Conservation (phyloP, 1,140 invertebrate species). For the Drosophila nigromelanica region DNA sequence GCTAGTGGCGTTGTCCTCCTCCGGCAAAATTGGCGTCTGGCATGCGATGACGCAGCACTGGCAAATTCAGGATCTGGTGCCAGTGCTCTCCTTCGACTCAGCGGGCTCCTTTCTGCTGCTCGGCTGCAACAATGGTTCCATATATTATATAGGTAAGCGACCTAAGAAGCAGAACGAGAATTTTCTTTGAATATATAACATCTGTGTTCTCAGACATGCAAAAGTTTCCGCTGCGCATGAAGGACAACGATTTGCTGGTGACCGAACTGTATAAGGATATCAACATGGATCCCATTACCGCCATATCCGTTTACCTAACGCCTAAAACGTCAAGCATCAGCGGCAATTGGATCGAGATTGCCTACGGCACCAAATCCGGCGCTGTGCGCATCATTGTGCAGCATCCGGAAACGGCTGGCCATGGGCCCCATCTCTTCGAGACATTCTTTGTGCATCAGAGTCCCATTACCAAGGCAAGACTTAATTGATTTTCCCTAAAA, state of each 20-base stretch:
- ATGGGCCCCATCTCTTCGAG: constrained; percentile 98
- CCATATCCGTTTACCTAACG: constrained; percentile 99
- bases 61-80: constrained; percentile 98
- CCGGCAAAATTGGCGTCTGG: constrained; percentile 99
- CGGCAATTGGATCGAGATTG: constrained; percentile 99
- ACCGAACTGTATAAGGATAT: constrained; percentile 98
- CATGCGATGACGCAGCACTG: constrained; percentile 99
- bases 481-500: too few relatives aligned
- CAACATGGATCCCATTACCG: constrained; percentile 96
- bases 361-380: constrained; percentile 98
- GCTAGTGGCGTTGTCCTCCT: constrained; percentile 95
- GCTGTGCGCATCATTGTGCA: constrained; percentile 98
- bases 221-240: constrained; percentile 99
- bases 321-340: constrained; percentile 97
- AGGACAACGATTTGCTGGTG: constrained; percentile 98
- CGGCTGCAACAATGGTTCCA: constrained; percentile 97
- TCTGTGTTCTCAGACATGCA: constrained; percentile 93
- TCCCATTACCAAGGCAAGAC: constrained; percentile 94
- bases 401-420: constrained; percentile 98
- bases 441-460: constrained; percentile 99
- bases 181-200: not conserved
- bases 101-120: constrained; percentile 97
- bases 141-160: constrained; percentile 95
- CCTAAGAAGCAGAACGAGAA: not conserved
- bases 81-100: constrained; percentile 97